Conservation (phyloP, 1,140 invertebrate genomes). For the Drosophila albomicans region DNA sequence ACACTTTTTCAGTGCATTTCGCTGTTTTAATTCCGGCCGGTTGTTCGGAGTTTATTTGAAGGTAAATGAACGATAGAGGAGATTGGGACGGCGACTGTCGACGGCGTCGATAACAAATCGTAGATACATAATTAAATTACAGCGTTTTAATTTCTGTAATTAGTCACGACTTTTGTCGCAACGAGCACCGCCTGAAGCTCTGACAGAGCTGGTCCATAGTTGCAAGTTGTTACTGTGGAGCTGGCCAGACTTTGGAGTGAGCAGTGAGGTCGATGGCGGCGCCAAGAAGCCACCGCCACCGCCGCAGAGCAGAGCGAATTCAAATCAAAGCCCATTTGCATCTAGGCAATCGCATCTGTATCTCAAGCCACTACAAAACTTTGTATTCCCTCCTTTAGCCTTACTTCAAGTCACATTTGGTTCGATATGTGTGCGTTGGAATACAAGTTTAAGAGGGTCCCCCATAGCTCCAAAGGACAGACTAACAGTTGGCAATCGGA, state of each 20-base stretch:
- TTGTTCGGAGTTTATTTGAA: slow-evolving; percentile 15
- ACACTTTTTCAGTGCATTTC: slow-evolving; percentile 22
- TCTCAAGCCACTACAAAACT: slow-evolving; percentile 29
- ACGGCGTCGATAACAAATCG: slow-evolving; percentile 80
- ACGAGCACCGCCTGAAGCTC: slow-evolving; percentile 14
- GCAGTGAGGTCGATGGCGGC: slow-evolving; percentile 32
- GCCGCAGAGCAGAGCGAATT: slow-evolving; percentile 10
- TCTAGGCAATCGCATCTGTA: slow-evolving; percentile 52
- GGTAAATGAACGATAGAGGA: slow-evolving; percentile 33
- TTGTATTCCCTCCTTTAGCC: not conserved
- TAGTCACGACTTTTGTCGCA: slow-evolving; percentile 82
- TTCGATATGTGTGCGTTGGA: slow-evolving; percentile 26
- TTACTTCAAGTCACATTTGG: not conserved
- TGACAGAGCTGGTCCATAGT: not conserved
- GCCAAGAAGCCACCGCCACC: slow-evolving; percentile 52
- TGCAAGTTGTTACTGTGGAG: slow-evolving; percentile 10
- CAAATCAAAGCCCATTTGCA: slow-evolving; percentile 59
- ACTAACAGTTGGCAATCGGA: slow-evolving; percentile 33
- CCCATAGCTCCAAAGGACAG: not conserved
- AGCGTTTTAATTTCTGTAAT: slow-evolving; percentile 85
- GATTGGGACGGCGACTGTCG: slow-evolving; percentile 35
- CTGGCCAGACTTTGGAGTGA: not conserved
- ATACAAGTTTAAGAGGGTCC: not conserved
- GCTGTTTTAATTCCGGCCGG: slow-evolving; percentile 20
- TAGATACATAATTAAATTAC: slow-evolving; percentile 85